These are phyloP conservation scores for Euwallacea similis DNA, from an alignment of 1,140 invertebrate genomes.

Conservation along the genomic window DNA sequence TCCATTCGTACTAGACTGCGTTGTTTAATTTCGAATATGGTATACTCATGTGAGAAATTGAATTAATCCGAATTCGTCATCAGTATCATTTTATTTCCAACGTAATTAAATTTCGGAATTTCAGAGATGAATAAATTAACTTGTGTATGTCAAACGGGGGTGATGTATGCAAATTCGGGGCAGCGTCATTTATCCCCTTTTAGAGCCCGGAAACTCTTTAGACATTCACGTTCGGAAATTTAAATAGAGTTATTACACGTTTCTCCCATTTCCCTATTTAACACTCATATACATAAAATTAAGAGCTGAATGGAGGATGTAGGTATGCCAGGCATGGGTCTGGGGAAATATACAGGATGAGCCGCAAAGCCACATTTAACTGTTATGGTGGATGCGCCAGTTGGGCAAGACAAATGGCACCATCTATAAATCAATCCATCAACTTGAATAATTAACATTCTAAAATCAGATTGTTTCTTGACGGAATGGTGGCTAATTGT, in stretches of 20 bases:
- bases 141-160: slow-evolving; percentile 25
- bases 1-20: background rate
- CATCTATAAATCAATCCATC: no score
- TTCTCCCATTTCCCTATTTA: slow-evolving; percentile 36
- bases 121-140: slow-evolving; percentile 18
- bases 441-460: no score
- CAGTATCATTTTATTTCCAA: background rate
- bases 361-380: no score
- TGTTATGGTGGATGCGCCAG: no score
- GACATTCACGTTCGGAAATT: slow-evolving; percentile 28
- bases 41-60: background rate
- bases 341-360: no score
- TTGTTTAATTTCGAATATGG: background rate
- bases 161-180: slow-evolving; percentile 32
- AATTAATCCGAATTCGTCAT: background rate
- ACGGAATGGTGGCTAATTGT: no score
- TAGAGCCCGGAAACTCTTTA: slow-evolving; percentile 21
- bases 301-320: background rate
- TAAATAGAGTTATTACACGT: slow-evolving; percentile 34
- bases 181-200: slow-evolving; percentile 33
- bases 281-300: slow-evolving; percentile 27
- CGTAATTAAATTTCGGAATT: background rate
- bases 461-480: no score
- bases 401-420: no score
- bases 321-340: no score